Conservation (phyloP, 2,797 vertebrate genomes). For the Chrosomus eos region DNA sequence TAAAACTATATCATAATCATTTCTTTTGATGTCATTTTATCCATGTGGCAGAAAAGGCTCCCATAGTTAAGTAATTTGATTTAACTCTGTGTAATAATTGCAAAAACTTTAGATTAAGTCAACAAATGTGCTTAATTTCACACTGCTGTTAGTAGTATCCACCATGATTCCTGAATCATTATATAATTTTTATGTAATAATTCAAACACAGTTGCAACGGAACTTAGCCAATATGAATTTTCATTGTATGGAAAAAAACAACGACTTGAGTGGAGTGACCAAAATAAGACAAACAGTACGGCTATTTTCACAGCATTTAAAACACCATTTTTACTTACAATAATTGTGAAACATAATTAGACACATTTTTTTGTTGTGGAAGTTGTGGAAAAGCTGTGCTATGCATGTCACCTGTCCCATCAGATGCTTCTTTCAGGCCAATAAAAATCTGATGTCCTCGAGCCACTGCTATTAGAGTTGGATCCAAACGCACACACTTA, state of each 20-base stretch:
- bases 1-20: not conserved
- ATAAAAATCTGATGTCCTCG: not conserved
- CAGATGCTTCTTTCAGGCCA: slow-evolving; percentile 11
- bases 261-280: not conserved
- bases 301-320: not conserved
- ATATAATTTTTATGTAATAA: not conserved
- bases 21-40: not conserved
- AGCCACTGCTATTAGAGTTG: slow-evolving; percentile 8
- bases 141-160: not conserved
- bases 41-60: not conserved
- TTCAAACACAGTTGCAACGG: not conserved
- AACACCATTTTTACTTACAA: not conserved
- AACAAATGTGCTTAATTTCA: not conserved
- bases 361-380: not conserved
- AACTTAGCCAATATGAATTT: not conserved
- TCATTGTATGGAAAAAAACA: not conserved
- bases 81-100: not conserved
- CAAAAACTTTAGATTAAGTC: not conserved
- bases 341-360: not conserved
- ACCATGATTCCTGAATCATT: not conserved
- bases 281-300: not conserved
- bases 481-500: slow-evolving; percentile 44
- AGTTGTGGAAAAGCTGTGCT: not conserved
- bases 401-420: not conserved
- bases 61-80: not conserved